Evolutionary conservation across 2,888 invertebrate species (phyloP), one percentile per base, ranked within the genome.

Genomic region (Miltochrista miniata): DNA sequence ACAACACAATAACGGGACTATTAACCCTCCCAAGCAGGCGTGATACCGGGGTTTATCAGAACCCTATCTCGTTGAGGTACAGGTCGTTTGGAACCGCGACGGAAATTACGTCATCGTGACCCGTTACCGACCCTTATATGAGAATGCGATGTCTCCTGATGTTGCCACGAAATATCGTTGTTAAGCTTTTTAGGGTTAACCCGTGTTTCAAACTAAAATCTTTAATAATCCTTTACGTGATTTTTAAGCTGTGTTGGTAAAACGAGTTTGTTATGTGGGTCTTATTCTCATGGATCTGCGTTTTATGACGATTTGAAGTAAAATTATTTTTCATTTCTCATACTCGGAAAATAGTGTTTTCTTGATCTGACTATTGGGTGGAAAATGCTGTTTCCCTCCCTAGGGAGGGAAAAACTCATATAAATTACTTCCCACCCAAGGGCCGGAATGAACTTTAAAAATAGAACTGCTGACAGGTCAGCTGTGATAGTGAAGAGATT

Each of bases 31-130:
- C 59, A 60, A 71, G 76, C 56, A 59, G 55, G 64, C 63, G 61
- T 64, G 73, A 75, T 75, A 73, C 60, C 61, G 51, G 64, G 66
- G 67, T 72, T 79, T 81, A 82, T 79, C 76, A 72, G 68, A 74
- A 57, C 71, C 61, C 59, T 74, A 78, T 79, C 77, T 73, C 71
- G 71, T 74, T 69, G 72, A 64, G 71, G 70, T n/a, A n/a, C 72
- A 71, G 76, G 76, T 79, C 79, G 77, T 80, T 81, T 70, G 51
- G 72, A 59, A 62, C 70, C 57, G 52, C 59, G 61, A 58, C 74
- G 83, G 84, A 83, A 79, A 83, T 83, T 81, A 81, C 77, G 54
- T 75, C 74, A 71, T 72, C 70, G 48, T 42, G 51, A 56, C 38
- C 55, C 51, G 5, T 24, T 4, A 24, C 18, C 18, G 48, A 56